Conservation (phyloP, 2,888 invertebrate species). For the Melanotus villosus region DNA sequence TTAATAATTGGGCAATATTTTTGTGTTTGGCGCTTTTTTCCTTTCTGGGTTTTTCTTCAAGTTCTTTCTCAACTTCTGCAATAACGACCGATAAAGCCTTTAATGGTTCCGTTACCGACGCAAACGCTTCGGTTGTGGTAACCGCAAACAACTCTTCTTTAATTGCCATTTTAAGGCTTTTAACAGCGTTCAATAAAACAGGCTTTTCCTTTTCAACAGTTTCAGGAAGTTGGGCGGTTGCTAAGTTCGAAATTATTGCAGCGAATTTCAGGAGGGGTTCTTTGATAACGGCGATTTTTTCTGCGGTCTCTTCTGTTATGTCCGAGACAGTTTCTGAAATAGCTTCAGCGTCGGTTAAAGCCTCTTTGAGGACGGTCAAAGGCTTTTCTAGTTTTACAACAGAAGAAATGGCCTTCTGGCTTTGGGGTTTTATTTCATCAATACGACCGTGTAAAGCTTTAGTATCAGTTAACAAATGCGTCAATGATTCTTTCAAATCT, state of each 20-base stretch:
- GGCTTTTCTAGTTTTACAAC: background rate
- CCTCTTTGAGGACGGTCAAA: background rate
- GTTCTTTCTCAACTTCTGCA: background rate
- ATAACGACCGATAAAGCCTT: conserved; percentile 16
- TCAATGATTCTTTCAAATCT: background rate
- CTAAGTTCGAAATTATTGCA: conserved; percentile 33
- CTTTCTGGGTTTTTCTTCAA: background rate
- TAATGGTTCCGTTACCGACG: conserved; percentile 28
- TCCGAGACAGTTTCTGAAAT: background rate
- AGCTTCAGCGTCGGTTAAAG: background rate
- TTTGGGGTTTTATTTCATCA: background rate
- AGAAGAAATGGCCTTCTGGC: background rate
- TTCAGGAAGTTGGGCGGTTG: conserved; percentile 25
- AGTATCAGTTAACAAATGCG: background rate
- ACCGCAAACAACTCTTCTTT: background rate
- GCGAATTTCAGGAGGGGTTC: conserved; percentile 43
- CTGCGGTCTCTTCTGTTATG: conserved; percentile 27
- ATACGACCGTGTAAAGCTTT: background rate
- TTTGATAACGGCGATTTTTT: background rate
- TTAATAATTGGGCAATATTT: too few species aligned
- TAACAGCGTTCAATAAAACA: conserved; percentile 12
- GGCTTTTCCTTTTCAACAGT: conserved; percentile 40
- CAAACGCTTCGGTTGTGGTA: background rate
- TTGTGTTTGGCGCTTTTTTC: background rate
- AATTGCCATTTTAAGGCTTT: background rate